Evolutionary conservation across 1,140 invertebrate genomes (phyloP).

Genomic region (Portunus trituberculatus): DNA sequence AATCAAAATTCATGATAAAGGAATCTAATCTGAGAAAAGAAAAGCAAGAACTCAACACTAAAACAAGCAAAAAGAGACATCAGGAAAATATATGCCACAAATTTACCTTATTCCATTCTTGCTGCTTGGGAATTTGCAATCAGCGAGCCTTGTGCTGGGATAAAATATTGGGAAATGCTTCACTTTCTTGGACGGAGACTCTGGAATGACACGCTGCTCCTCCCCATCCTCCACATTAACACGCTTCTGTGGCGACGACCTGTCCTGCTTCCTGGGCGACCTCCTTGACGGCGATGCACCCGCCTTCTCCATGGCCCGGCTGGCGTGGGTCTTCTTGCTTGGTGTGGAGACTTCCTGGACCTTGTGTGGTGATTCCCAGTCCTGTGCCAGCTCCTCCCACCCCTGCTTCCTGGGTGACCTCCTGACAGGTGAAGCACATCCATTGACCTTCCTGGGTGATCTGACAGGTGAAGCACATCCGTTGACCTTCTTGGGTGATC

Average conservation of each 20-base stretch:
- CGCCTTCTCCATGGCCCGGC: not conserved
- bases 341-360: not conserved
- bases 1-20: no score
- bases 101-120: slow-evolving; percentile 52
- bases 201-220: not conserved
- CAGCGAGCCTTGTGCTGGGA: slow-evolving; percentile 61
- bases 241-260: not conserved
- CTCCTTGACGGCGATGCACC: not conserved
- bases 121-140: not conserved
- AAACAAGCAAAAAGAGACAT: not conserved
- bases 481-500: slow-evolving; percentile 35
- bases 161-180: slow-evolving; percentile 70
- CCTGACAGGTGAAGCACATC: not conserved
- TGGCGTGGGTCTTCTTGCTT: not conserved
- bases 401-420: slow-evolving; percentile 40
- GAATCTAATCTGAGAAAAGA: no score
- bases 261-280: not conserved
- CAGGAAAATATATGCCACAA: not conserved
- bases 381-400: not conserved
- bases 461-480: not conserved
- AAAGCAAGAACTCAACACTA: not conserved
- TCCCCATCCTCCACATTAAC: not conserved
- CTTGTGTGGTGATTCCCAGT: not conserved
- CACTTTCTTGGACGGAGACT: not conserved
- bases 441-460: slow-evolving; percentile 41